Conservation (phyloP, 2,888 invertebrate species). For the Ectemnius lituratus region DNA sequence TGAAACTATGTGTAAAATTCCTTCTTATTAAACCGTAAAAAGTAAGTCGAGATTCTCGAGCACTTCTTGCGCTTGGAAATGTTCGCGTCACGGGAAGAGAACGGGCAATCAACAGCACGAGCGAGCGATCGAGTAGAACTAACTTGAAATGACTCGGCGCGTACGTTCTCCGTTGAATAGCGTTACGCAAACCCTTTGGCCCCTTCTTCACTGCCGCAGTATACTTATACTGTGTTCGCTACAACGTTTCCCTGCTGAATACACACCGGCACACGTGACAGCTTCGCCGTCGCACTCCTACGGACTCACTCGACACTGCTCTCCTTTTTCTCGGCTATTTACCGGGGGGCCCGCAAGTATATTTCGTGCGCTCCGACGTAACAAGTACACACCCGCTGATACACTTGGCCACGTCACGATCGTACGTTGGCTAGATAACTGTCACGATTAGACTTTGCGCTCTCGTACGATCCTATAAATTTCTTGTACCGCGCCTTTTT, state of each 20-base stretch:
- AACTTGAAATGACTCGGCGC: constrained; percentile 16
- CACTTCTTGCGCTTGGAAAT: background rate
- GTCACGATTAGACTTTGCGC: too few species aligned
- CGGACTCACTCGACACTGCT: background rate
- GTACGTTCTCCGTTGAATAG: constrained; percentile 32
- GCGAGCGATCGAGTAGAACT: constrained; percentile 39
- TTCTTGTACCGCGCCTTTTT: too few species aligned
- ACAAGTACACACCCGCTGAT: too few species aligned
- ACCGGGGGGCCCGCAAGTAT: too few species aligned
- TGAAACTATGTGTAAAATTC: background rate
- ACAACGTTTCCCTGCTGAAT: constrained; percentile 22
- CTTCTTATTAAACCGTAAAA: background rate
- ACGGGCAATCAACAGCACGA: constrained; percentile 2
- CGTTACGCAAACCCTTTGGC: constrained; percentile 42
- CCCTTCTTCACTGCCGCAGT: constrained; percentile 8
- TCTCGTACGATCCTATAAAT: too few species aligned
- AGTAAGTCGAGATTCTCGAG: background rate
- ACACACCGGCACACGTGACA: constrained; percentile 39
- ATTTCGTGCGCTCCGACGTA: too few species aligned
- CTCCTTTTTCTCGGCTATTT: too few species aligned
- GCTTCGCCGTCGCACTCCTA: constrained; percentile 10
- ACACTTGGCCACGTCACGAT: too few species aligned
- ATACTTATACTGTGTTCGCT: background rate
- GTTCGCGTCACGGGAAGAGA: too few species aligned
- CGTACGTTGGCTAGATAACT: too few species aligned